Evolutionary conservation across 1,140 invertebrate species (phyloP).

Genomic region (Microplitis demolitor): DNA sequence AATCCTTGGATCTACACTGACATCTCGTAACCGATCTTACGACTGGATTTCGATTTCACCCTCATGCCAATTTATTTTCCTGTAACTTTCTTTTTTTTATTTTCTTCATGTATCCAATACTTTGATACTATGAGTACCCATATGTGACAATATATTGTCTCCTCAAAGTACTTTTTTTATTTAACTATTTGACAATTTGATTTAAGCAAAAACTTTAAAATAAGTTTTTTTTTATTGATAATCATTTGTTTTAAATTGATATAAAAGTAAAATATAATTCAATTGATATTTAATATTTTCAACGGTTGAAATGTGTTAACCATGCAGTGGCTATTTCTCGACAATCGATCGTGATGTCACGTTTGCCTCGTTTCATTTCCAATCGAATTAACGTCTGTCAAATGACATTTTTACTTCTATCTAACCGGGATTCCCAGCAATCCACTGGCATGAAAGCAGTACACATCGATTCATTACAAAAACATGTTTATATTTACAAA

Average conservation of each 20-base stretch:
- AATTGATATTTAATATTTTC: neutral
- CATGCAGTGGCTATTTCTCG: neutral
- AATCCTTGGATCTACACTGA: slow-evolving; percentile 23
- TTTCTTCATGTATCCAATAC: neutral
- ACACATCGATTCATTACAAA: no score
- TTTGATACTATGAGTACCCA: no score
- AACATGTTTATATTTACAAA: no score
- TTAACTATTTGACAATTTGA: no score
- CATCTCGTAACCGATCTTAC: slow-evolving; percentile 29
- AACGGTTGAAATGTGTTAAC: neutral
- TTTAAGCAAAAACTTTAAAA: neutral
- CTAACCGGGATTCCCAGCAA: neutral
- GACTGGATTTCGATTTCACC: slow-evolving; percentile 26
- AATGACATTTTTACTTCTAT: slow-evolving; percentile 12
- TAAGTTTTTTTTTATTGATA: neutral
- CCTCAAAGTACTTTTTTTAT: neutral
- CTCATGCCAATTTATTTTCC: slow-evolving; percentile 13
- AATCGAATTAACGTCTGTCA: slow-evolving; percentile 28
- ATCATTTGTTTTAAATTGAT: no score
- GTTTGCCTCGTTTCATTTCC: slow-evolving; percentile 10
- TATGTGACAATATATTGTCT: neutral
- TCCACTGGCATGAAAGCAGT: slow-evolving; percentile 2
- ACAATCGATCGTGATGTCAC: slow-evolving; percentile 13
- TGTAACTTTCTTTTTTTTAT: neutral
- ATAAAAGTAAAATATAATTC: neutral